Evolutionary conservation across 2,888 invertebrate species (phyloP).

Genomic region (Eupithecia subumbrata): DNA sequence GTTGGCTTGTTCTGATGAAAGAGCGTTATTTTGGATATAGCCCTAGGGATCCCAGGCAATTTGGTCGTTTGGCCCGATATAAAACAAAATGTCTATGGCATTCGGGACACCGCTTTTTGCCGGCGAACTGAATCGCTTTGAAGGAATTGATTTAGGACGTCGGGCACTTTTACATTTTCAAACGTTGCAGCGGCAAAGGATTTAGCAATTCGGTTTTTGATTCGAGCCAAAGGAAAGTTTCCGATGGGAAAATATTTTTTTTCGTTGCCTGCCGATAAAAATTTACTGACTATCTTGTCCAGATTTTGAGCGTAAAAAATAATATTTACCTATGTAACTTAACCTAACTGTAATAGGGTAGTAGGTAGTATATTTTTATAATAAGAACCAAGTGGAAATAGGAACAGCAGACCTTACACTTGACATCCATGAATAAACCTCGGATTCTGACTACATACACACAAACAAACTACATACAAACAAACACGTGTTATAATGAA

Average conservation of each 20-base stretch:
- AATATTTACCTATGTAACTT: too few species aligned
- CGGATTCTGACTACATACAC: too few species aligned
- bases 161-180: conserved; percentile 36
- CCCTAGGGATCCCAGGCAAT: conserved; percentile 54
- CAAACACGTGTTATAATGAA: too few species aligned
- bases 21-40: conserved; percentile 59
- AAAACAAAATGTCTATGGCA: conserved; percentile 44
- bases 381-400: too few species aligned
- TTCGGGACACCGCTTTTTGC: conserved; percentile 41
- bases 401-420: too few species aligned
- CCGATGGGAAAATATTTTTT: background rate
- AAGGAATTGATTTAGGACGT: conserved; percentile 43
- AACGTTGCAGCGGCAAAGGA: conserved; percentile 30
- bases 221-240: conserved; percentile 18
- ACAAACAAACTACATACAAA: too few species aligned
- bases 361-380: too few species aligned
- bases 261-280: background rate
- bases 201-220: conserved; percentile 29
- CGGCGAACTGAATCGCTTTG: conserved; percentile 43
- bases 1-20: conserved; percentile 59
- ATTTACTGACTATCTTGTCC: background rate
- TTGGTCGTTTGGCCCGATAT: conserved; percentile 52
- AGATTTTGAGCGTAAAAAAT: background rate
- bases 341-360: too few species aligned
- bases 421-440: too few species aligned